Percentiles rank a stretch among this genome's conserved stretches.
phyloP scores from a whole-genome alignment of 2,113 vertebrate species.

The Oryzias celebensis region DNA sequence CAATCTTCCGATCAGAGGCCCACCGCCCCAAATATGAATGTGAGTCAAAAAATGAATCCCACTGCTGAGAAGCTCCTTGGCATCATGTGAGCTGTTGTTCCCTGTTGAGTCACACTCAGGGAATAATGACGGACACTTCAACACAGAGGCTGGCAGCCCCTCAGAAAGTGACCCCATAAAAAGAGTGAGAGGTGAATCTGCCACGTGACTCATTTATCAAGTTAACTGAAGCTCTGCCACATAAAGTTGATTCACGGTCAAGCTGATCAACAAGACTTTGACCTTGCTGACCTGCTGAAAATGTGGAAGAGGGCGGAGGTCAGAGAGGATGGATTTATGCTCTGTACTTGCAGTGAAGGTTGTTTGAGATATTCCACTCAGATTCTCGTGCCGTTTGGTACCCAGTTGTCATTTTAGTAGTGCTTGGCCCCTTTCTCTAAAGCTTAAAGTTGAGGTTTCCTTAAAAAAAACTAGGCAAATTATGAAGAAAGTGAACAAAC shows the following conservation, averaged over 20 bases:
- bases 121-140: neutral
- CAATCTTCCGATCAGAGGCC: too few species aligned
- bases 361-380: neutral
- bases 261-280: slow-evolving; percentile 34
- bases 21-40: neutral
- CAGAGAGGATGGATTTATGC: slow-evolving; percentile 48
- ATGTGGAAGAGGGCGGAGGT: slow-evolving; percentile 32
- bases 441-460: too few species aligned
- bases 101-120: neutral
- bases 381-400: too few species aligned
- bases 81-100: neutral
- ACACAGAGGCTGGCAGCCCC: neutral
- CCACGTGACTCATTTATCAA: slow-evolving; percentile 15
- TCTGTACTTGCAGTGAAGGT: neutral
- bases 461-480: too few species aligned
- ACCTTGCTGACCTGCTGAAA: slow-evolving; percentile 31
- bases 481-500: too few species aligned
- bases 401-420: too few species aligned
- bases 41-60: neutral
- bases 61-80: neutral
- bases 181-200: neutral
- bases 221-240: slow-evolving; percentile 16
- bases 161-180: neutral
- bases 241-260: slow-evolving; percentile 30
- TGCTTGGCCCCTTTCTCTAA: too few species aligned